A percentile compares a stretch with the other conserved stretches of the same genome.
These are phyloP conservation scores for Plemyria rubiginata DNA, from an alignment of 2,888 invertebrate genomes.

Conservation along the genomic window DNA sequence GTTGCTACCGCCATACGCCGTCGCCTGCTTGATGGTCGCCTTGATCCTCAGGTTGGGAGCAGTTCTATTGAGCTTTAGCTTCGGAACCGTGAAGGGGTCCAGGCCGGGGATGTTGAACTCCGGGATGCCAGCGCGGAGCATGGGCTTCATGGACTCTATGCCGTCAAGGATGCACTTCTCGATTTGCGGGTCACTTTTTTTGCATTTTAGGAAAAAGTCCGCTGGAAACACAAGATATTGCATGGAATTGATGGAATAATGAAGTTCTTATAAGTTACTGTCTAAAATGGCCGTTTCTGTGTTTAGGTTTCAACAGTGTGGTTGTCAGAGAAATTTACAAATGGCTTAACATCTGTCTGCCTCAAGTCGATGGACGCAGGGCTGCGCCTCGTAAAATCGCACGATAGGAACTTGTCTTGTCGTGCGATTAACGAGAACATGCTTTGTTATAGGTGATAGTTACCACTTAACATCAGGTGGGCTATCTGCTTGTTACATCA, in stretches of 20 bases:
- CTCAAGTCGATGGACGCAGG: no score
- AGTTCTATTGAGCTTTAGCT: conserved; percentile 88
- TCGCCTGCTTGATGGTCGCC: conserved; percentile 87
- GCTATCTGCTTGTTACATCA: no score
- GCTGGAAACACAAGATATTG: conserved; percentile 36
- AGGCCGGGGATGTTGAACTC: conserved; percentile 53
- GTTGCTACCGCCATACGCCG: conserved; percentile 86
- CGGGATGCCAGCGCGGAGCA: conserved; percentile 49
- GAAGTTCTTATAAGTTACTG: no score
- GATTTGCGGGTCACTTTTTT: conserved; percentile 53
- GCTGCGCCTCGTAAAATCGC: no score
- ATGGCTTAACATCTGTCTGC: no score
- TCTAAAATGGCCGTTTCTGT: no score
- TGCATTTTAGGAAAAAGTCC: conserved; percentile 58
- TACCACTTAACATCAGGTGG: no score
- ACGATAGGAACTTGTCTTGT: no score
- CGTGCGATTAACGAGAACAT: no score
- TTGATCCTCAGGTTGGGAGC: conserved; percentile 88
- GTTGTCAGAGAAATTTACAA: no score
- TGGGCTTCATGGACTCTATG: conserved; percentile 78
- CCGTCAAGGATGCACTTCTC: conserved; percentile 61
- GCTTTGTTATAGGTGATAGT: no score
- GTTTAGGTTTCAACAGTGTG: no score
- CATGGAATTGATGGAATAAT: not conserved
- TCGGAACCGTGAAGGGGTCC: conserved; percentile 89